These are phyloP conservation scores for Macrobrachium nipponense DNA, from an alignment of 1,140 invertebrate genomes.

Conservation along the genomic window DNA sequence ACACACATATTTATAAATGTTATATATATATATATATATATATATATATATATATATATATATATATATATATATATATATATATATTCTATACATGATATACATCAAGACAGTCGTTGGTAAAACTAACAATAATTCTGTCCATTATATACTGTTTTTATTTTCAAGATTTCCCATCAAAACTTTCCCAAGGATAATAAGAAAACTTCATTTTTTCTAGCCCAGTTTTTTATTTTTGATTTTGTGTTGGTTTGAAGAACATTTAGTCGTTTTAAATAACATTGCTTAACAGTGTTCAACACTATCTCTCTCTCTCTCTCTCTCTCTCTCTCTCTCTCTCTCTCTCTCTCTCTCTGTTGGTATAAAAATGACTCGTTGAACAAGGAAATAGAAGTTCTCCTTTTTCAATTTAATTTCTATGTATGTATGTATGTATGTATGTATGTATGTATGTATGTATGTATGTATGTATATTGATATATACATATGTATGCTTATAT, in stretches of 20 bases:
- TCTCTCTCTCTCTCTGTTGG: constrained; percentile 14
- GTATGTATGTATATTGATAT: constrained; percentile 19
- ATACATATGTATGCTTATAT: constrained; percentile 26
- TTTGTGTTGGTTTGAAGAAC: neutral
- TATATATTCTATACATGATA: too few species aligned
- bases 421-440: constrained; percentile 18
- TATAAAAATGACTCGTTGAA: neutral
- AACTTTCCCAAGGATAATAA: neutral
- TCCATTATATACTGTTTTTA: too few species aligned
- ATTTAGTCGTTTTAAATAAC: too few species aligned
- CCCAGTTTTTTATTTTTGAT: neutral
- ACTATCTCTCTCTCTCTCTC: constrained; percentile 21
- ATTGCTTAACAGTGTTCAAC: neutral
- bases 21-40: constrained; percentile 28
- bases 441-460: constrained; percentile 15
- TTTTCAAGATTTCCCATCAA: neutral
- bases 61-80: neutral
- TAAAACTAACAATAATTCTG: too few species aligned
- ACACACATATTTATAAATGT: neutral
- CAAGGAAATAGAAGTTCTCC: neutral
- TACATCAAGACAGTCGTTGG: too few species aligned
- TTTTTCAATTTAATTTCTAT: neutral
- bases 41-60: constrained; percentile 17
- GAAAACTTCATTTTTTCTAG: neutral
- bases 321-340: constrained; percentile 24